phyloP scores from a whole-genome alignment of 1,140 invertebrate genomes.

The Drosophila athabasca region DNA sequence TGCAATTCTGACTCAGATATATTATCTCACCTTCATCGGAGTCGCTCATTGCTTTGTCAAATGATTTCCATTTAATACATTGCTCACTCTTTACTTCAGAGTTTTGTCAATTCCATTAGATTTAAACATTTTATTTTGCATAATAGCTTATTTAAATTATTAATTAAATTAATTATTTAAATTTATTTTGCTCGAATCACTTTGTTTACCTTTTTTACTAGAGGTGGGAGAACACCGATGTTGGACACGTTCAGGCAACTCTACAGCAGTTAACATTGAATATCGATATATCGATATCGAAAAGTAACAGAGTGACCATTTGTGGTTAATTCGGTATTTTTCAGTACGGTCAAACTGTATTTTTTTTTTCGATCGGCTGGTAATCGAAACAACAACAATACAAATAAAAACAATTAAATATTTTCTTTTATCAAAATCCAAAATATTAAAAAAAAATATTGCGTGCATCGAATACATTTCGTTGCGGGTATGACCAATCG shows the following conservation, averaged over 20 bases:
- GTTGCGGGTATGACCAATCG: slow-evolving; percentile 4
- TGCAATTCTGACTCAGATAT: not conserved
- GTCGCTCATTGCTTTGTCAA: slow-evolving; percentile 41
- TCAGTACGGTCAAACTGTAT: too few relatives aligned
- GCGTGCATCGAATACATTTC: slow-evolving; percentile 1
- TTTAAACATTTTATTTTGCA: slow-evolving; percentile 15
- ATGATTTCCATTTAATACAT: not conserved
- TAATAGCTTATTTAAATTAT: slow-evolving; percentile 5
- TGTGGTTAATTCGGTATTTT: too few relatives aligned
- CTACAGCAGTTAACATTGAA: too few relatives aligned
- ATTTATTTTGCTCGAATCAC: slow-evolving; percentile 35
- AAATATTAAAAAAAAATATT: not conserved
- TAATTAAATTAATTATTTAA: slow-evolving; percentile 6
- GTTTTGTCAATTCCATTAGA: not conserved
- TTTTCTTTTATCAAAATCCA: too few relatives aligned
- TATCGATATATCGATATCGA: too few relatives aligned
- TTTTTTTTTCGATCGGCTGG: too few relatives aligned
- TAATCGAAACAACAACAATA: too few relatives aligned
- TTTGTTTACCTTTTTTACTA: slow-evolving; percentile 63
- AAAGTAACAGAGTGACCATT: too few relatives aligned
- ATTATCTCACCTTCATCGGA: slow-evolving; percentile 67
- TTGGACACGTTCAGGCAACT: too few relatives aligned
- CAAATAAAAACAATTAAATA: too few relatives aligned
- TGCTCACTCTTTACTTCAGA: too few relatives aligned
- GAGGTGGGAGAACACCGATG: not conserved